These are phyloP conservation scores for Pollicipes pollicipes DNA, from an alignment of 1,140 invertebrate genomes.

Conservation along the genomic window DNA sequence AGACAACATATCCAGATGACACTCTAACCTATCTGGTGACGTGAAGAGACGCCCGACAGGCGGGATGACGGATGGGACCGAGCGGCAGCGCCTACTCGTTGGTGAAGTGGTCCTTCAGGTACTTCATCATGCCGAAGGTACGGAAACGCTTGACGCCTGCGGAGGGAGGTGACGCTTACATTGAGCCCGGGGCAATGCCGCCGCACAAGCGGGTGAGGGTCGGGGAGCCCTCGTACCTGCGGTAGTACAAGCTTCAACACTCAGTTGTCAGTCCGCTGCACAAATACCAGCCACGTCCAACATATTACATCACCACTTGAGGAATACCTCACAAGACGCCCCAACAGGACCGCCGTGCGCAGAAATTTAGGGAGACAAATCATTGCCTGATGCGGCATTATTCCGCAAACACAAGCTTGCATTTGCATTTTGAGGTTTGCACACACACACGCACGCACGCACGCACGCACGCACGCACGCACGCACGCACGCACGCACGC, in stretches of 20 bases:
- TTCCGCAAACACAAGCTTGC: no score
- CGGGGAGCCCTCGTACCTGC: no score
- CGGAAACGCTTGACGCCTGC: constrained; percentile 63
- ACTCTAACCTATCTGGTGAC: neutral
- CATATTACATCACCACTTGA: constrained; percentile 3
- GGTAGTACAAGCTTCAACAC: neutral
- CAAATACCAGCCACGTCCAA: neutral
- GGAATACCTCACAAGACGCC: no score
- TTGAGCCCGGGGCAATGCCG: no score
- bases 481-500: no score
- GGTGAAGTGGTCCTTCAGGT: constrained; percentile 69
- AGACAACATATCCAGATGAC: neutral
- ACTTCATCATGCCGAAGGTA: constrained; percentile 89
- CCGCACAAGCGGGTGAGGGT: no score
- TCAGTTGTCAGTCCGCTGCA: neutral
- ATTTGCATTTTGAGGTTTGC: no score
- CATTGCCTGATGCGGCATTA: no score
- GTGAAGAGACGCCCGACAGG: neutral
- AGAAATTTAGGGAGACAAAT: no score
- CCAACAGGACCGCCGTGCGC: no score
- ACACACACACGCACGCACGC: no score
- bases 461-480: no score
- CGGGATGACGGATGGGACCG: neutral
- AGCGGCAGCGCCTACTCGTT: neutral
- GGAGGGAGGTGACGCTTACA: constrained; percentile 9